phyloP scores from a whole-genome alignment of 2,888 invertebrate genomes.

The Leptopterna dolabrata region DNA sequence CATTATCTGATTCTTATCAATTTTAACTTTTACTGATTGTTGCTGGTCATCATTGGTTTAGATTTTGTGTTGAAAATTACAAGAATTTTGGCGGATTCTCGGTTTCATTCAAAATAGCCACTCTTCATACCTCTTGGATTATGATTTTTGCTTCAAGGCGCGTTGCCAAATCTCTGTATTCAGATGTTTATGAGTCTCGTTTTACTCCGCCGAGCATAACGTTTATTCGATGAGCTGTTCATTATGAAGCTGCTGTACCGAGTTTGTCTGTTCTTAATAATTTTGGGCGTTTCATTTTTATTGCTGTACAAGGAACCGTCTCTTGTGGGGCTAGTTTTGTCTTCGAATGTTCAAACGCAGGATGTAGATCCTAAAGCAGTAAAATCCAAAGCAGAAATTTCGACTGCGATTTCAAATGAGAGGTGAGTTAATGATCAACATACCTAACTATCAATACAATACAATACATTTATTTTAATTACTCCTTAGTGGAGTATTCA shows the following conservation, averaged over 20 bases:
- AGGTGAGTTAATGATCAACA: constrained; percentile 9
- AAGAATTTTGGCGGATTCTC: background rate
- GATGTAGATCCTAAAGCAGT: background rate
- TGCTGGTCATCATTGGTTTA: background rate
- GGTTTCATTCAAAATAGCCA: background rate
- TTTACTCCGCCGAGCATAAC: background rate
- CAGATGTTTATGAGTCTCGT: background rate
- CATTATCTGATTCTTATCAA: background rate
- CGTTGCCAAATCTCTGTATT: background rate
- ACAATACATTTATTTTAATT: background rate
- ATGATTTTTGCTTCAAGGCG: background rate
- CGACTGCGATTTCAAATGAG: background rate
- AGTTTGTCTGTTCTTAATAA: background rate
- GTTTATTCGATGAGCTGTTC: background rate
- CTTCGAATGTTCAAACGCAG: background rate
- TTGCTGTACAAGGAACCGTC: constrained; percentile 4
- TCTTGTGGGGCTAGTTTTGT: background rate
- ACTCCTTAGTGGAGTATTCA: too few relatives aligned
- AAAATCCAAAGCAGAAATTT: background rate
- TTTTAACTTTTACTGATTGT: background rate
- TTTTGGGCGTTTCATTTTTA: background rate
- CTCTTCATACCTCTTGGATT: background rate
- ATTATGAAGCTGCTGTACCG: constrained; percentile 26
- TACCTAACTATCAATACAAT: background rate
- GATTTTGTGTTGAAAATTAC: background rate